A percentile compares a stretch with the other conserved stretches of the same genome.
These are phyloP conservation scores for Boloria selene DNA, from an alignment of 2,888 invertebrate genomes.

Conservation along the genomic window DNA sequence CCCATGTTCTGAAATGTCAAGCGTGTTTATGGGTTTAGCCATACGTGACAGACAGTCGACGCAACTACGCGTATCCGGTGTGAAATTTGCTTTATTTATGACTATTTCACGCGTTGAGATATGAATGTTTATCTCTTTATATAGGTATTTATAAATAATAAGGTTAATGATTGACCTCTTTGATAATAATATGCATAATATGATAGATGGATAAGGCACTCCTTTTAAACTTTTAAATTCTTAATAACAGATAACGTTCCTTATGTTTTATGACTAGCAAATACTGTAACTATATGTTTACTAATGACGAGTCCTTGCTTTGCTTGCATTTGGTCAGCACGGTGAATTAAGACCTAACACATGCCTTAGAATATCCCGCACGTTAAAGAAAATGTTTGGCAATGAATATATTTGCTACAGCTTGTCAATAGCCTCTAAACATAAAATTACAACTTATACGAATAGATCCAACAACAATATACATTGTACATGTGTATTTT, in stretches of 20 bases:
- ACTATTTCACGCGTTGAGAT: conserved; percentile 42
- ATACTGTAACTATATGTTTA: neutral
- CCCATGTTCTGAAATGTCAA: conserved; percentile 32
- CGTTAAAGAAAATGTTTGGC: neutral
- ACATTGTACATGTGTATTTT: neutral
- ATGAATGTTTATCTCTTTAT: conserved; percentile 20
- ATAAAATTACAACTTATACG: neutral
- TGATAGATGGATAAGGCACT: neutral
- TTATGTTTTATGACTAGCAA: neutral
- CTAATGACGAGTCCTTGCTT: neutral
- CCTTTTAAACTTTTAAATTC: neutral
- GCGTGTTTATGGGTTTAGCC: conserved; percentile 41
- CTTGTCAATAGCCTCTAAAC: neutral
- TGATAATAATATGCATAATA: neutral
- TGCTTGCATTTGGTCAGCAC: neutral
- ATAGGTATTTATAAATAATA: conserved; percentile 11
- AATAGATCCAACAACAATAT: neutral
- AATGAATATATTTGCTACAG: too few species aligned
- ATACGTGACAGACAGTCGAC: conserved; percentile 43
- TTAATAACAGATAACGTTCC: neutral
- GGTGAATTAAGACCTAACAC: neutral
- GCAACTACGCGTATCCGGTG: conserved; percentile 58
- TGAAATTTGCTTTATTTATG: conserved; percentile 58
- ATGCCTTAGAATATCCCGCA: too few species aligned
- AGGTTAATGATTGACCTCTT: conserved; percentile 12